Conservation (phyloP, 2,888 invertebrate genomes). For the Pocota personata region DNA sequence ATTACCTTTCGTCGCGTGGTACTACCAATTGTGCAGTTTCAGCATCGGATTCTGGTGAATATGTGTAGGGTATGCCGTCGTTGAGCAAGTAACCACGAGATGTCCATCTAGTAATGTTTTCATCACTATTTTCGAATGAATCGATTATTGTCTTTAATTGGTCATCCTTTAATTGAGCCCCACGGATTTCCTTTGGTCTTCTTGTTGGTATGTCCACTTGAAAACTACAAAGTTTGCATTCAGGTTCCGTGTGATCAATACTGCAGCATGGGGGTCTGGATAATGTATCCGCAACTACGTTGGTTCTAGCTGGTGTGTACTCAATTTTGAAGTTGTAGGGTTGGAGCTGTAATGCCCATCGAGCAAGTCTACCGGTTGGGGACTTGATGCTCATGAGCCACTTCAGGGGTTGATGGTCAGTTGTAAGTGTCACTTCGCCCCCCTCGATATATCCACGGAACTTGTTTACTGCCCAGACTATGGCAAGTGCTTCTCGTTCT, state of each 20-base stretch:
- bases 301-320: conserved; percentile 80
- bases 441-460: too few species aligned
- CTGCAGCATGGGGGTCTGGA: conserved; percentile 36
- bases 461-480: too few species aligned
- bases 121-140: conserved; percentile 3
- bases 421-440: too few species aligned
- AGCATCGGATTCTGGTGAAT: background rate
- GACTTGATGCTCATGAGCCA: too few species aligned
- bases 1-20: background rate
- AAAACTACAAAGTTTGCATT: conserved; percentile 10
- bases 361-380: too few species aligned
- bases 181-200: too few species aligned
- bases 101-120: conserved; percentile 16
- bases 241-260: background rate
- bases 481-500: too few species aligned
- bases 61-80: background rate
- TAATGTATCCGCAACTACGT: conserved; percentile 66
- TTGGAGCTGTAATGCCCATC: conserved; percentile 81
- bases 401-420: too few species aligned
- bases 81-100: background rate
- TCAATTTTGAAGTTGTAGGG: conserved; percentile 79
- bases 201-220: too few species aligned
- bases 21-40: background rate
- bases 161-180: too few species aligned
- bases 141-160: conserved; percentile 19